Evolutionary conservation across 2,797 vertebrate genomes (phyloP).

Genomic region (Podarcis lilfordi): DNA sequence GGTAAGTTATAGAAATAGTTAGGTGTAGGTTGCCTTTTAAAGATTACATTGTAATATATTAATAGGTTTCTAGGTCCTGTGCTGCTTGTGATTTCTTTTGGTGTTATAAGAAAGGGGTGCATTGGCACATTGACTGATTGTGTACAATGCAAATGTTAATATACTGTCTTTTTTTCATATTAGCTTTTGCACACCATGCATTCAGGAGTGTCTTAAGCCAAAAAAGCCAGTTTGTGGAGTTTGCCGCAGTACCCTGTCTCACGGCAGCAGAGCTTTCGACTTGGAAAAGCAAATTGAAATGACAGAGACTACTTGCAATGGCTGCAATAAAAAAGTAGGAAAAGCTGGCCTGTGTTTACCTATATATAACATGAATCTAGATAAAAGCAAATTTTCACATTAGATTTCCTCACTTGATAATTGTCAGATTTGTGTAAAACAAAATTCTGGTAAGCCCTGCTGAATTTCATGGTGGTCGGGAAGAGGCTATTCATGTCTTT

Average conservation of each 20-base stretch:
- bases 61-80: not conserved
- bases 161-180: slow-evolving; percentile 42
- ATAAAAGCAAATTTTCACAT: slow-evolving; percentile 10
- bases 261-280: slow-evolving; percentile 85
- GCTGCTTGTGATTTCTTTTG: accelerated
- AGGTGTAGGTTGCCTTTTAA: not conserved
- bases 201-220: slow-evolving; percentile 94
- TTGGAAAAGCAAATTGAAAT: slow-evolving; percentile 88
- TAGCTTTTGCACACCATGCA: slow-evolving; percentile 94
- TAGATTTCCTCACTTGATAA: not conserved
- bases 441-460: not conserved
- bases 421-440: not conserved
- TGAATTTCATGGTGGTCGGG: not conserved
- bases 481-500: not conserved
- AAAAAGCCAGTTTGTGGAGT: slow-evolving; percentile 95
- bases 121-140: not conserved
- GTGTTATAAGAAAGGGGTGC: accelerated
- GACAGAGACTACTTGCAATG: slow-evolving; percentile 90
- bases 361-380: not conserved
- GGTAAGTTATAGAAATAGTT: not conserved
- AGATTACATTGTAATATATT: not conserved
- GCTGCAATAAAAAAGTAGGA: slow-evolving; percentile 90
- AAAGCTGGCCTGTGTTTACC: not conserved
- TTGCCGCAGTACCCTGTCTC: slow-evolving; percentile 85
- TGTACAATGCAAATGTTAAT: slow-evolving; percentile 14